A percentile compares a stretch with the other conserved stretches of the same genome.
phyloP scores from a whole-genome alignment of 2,888 invertebrate genomes.

The Scaptomyza parva region DNA sequence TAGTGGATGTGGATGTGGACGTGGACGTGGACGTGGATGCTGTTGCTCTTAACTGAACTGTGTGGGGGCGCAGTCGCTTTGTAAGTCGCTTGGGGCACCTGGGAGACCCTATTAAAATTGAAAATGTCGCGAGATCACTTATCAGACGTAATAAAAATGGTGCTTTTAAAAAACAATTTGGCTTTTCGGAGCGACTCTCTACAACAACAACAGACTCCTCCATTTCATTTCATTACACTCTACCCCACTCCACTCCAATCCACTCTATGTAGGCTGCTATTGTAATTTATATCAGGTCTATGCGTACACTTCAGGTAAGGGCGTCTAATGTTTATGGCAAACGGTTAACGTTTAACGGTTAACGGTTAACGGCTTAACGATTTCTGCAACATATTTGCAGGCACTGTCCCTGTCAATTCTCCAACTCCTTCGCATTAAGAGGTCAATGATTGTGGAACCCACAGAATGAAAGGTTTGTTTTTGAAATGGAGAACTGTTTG shows the following conservation, averaged over 20 bases:
- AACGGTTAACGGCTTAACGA: slow-evolving; percentile 52
- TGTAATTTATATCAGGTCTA: slow-evolving; percentile 70
- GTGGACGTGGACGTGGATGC: slow-evolving; percentile 1
- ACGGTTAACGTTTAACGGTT: slow-evolving; percentile 49
- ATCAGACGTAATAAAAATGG: slow-evolving; percentile 81
- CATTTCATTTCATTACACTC: too few species aligned
- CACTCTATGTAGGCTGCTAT: slow-evolving; percentile 56
- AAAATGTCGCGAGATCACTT: slow-evolving; percentile 82
- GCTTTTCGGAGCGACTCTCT: slow-evolving; percentile 68
- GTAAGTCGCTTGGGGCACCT: slow-evolving; percentile 38
- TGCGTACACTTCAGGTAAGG: slow-evolving; percentile 56
- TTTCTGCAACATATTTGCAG: slow-evolving; percentile 43
- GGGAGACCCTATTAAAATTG: slow-evolving; percentile 81
- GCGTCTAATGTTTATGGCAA: slow-evolving; percentile 50
- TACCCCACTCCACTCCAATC: too few species aligned
- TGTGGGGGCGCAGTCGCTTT: slow-evolving; percentile 54
- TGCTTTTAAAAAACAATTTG: slow-evolving; percentile 83
- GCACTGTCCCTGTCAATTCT: slow-evolving; percentile 26
- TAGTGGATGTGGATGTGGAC: slow-evolving; percentile 14
- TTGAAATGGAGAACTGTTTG: slow-evolving; percentile 11
- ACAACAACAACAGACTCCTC: slow-evolving; percentile 25
- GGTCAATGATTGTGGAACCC: slow-evolving; percentile 31
- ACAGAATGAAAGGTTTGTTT: slow-evolving; percentile 11
- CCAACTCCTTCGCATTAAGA: slow-evolving; percentile 18
- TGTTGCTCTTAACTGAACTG: slow-evolving; percentile 22